A percentile compares a stretch with the other conserved stretches of the same genome.
These are phyloP conservation scores for Anguilla pacifica DNA, from an alignment of 2,797 vertebrate species.

Conservation along the genomic window DNA sequence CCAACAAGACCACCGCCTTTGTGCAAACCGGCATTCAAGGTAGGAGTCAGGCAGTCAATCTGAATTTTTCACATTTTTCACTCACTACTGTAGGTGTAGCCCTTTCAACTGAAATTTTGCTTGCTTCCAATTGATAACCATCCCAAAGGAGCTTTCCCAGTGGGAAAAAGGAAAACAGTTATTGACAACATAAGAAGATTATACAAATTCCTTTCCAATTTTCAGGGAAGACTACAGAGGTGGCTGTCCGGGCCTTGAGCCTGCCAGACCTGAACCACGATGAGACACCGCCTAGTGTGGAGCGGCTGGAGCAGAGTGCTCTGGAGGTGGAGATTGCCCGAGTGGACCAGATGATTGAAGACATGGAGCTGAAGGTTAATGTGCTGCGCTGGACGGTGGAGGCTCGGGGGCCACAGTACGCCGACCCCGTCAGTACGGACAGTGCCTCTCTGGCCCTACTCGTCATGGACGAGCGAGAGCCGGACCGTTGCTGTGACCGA, in stretches of 20 bases:
- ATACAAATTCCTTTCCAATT: not conserved
- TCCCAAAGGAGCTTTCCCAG: not conserved
- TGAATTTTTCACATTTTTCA: not conserved
- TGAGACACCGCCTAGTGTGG: slow-evolving; percentile 49
- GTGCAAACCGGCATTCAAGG: slow-evolving; percentile 79
- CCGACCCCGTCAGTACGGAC: slow-evolving; percentile 67
- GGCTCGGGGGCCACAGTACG: slow-evolving; percentile 55
- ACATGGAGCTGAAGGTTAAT: slow-evolving; percentile 74
- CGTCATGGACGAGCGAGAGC: slow-evolving; percentile 56
- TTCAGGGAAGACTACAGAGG: slow-evolving; percentile 65
- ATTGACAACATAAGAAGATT: too few relatives aligned
- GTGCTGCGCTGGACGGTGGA: slow-evolving; percentile 72
- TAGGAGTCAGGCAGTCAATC: slow-evolving; percentile 45
- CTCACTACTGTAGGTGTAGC: not conserved
- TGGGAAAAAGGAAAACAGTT: not conserved
- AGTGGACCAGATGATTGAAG: slow-evolving; percentile 64
- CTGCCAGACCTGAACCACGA: slow-evolving; percentile 61
- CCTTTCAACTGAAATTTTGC: not conserved
- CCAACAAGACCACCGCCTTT: slow-evolving; percentile 54
- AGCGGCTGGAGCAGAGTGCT: slow-evolving; percentile 61
- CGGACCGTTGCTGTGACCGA: slow-evolving; percentile 45
- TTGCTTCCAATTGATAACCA: not conserved
- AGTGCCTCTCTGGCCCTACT: slow-evolving; percentile 66
- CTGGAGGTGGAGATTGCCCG: slow-evolving; percentile 70
- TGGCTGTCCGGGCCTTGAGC: slow-evolving; percentile 68